Percentiles rank a stretch among this genome's conserved stretches.
Evolutionary conservation across 2,113 vertebrate species (phyloP).

Genomic region (Pelobates fuscus): DNA sequence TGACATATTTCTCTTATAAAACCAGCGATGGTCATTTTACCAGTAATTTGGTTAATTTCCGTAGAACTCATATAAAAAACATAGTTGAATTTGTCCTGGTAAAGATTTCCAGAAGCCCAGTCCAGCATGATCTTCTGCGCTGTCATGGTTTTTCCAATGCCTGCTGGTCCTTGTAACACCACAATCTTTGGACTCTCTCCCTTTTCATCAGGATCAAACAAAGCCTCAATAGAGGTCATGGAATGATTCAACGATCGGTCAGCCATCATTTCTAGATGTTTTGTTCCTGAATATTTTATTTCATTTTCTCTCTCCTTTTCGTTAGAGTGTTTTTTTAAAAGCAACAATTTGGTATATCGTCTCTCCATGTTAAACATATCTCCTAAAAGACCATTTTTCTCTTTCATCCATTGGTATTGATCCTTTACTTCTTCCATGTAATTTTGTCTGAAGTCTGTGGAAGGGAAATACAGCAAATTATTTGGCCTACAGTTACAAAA

Average conservation of each 20-base stretch:
- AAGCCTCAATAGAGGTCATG: fast-evolving
- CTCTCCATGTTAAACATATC: background rate
- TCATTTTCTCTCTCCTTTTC: background rate
- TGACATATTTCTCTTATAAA: conserved; percentile 52
- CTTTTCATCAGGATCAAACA: background rate
- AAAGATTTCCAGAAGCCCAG: conserved; percentile 59
- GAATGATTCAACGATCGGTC: background rate
- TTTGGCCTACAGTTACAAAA: too few species aligned
- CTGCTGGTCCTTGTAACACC: conserved; percentile 64
- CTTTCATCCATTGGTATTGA: background rate
- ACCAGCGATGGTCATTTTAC: conserved; percentile 51
- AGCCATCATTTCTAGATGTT: background rate
- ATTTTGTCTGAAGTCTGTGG: background rate
- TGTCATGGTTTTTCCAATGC: conserved; percentile 66
- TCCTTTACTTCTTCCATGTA: background rate
- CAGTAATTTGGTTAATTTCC: background rate
- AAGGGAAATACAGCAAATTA: background rate
- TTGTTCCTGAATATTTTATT: background rate
- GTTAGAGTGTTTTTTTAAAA: background rate
- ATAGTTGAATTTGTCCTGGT: conserved; percentile 56
- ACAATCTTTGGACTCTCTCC: conserved; percentile 49
- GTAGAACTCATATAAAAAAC: conserved; percentile 57
- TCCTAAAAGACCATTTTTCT: background rate
- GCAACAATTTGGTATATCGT: background rate
- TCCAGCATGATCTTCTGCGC: conserved; percentile 63